Evolutionary conservation across 2,113 vertebrate species (phyloP), one percentile per base, ranked within the genome.

Genomic region (Ciconia stormi): DNA sequence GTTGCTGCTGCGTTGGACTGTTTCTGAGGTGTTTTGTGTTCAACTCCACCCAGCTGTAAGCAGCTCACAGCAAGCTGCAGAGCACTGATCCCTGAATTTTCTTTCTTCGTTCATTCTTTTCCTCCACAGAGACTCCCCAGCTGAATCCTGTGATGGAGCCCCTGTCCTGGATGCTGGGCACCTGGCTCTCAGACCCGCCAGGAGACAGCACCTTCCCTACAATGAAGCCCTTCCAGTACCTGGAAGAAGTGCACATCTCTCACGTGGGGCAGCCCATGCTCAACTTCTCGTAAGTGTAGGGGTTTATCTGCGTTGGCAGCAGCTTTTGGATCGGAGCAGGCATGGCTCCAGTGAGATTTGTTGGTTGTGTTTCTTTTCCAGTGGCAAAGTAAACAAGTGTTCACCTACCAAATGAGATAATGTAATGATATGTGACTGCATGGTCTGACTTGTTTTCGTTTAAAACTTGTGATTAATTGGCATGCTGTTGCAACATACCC

Each of bases 191-290:
- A 0, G 99, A 99, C 77, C 98, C 99, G 0, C 99, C 99, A 0
- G 99, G 99, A 7, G 98, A 99, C 0, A 99, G 99, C 42, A 98
- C 97, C 80, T 99, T 98, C 91, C 98, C 99, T 4, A 96, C 98
- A 4, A 99, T 99, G 86, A 98, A 98, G 74, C 98, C 99, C 49
- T 99, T 99, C 97, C 98, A 87, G 72, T 99, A 99, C 98, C 98
- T 98, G 34, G 99, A 99, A 95, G 99, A 98, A 62, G 98, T 98
- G 30, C 97, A 98, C 94, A 99, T 99, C 98, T 99, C 98, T 26
- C 99, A 99, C 0, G 99, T 99, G 74, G 99, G 99, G 72, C 99
- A 99, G 92, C 99, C 99, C 22, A 97, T 99, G 98, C 98, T 99
- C 89, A 99, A 99, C 97, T 99, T 99, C 97, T 99, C 98, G 99